phyloP scores from a whole-genome alignment of 2,888 invertebrate genomes.

The Synanthedon myopaeformis region DNA sequence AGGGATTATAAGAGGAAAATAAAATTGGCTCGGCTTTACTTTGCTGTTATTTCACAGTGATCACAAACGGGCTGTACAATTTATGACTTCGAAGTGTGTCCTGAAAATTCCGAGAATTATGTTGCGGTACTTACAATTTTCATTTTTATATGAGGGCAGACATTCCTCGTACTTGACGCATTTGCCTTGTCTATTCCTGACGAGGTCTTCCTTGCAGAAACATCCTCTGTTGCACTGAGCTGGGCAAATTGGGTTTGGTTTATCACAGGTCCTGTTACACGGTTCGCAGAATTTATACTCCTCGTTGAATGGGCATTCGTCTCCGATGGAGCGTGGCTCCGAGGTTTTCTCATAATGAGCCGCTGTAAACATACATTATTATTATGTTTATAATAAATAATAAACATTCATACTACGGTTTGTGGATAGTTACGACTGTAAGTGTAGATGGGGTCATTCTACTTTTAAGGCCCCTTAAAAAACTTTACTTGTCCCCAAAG shows the following conservation, averaged over 20 bases:
- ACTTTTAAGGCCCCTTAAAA: no score
- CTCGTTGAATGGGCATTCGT: constrained; percentile 29
- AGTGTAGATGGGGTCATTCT: no score
- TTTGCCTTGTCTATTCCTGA: constrained; percentile 27
- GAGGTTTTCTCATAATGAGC: constrained; percentile 25
- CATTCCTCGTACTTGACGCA: constrained; percentile 31
- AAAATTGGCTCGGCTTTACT: no score
- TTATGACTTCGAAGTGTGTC: no score
- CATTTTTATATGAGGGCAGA: constrained; percentile 1
- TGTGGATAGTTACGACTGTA: background rate
- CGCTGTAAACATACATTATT: constrained; percentile 7
- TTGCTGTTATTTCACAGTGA: no score
- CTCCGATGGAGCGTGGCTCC: constrained; percentile 28
- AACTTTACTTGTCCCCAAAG: no score
- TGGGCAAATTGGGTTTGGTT: constrained; percentile 41
- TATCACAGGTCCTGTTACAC: constrained; percentile 36
- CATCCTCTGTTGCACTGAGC: constrained; percentile 45
- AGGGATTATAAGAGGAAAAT: no score
- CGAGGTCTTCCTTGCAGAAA: constrained; percentile 35
- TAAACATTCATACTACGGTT: background rate
- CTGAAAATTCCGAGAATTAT: no score
- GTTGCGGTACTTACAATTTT: constrained; percentile 7
- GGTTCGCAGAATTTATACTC: constrained; percentile 45
- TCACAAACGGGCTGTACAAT: no score
- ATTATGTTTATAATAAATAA: no score